Conservation (phyloP, 2,113 vertebrate genomes). For the Petaurus breviceps region DNA sequence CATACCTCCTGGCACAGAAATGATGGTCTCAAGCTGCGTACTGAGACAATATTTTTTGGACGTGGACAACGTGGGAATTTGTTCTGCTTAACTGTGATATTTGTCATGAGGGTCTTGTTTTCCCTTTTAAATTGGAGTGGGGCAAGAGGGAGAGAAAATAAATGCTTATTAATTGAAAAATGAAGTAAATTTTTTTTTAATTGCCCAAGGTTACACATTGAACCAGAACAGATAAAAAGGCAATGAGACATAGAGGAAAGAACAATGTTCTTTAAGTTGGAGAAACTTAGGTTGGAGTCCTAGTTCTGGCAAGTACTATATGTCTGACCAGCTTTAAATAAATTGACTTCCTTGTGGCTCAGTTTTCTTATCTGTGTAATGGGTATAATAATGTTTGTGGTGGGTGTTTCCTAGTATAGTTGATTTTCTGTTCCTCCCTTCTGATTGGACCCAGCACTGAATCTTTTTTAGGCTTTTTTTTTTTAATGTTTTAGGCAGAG, state of each 20-base stretch:
- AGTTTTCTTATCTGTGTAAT: not conserved
- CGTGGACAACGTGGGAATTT: not conserved
- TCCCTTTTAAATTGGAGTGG: not conserved
- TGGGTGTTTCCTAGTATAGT: not conserved
- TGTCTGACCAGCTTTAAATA: not conserved
- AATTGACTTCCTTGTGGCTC: not conserved
- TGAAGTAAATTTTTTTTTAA: not conserved
- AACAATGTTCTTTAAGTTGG: not conserved
- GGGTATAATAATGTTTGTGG: not conserved
- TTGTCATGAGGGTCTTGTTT: not conserved
- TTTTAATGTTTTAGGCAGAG: not conserved
- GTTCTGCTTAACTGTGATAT: not conserved
- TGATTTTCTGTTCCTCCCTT: not conserved
- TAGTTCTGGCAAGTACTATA: not conserved
- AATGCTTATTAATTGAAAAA: not conserved
- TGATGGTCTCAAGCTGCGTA: not conserved
- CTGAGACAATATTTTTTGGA: not conserved
- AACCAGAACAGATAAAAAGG: not conserved
- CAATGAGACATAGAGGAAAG: not conserved
- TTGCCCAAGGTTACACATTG: not conserved
- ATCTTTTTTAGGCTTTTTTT: not conserved
- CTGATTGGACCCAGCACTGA: not conserved
- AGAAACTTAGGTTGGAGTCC: not conserved
- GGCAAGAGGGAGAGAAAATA: not conserved
- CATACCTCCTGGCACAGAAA: not conserved